Base-by-base conservation (phyloP, 1,140 invertebrate genomes). In the Lerema accius region DNA sequence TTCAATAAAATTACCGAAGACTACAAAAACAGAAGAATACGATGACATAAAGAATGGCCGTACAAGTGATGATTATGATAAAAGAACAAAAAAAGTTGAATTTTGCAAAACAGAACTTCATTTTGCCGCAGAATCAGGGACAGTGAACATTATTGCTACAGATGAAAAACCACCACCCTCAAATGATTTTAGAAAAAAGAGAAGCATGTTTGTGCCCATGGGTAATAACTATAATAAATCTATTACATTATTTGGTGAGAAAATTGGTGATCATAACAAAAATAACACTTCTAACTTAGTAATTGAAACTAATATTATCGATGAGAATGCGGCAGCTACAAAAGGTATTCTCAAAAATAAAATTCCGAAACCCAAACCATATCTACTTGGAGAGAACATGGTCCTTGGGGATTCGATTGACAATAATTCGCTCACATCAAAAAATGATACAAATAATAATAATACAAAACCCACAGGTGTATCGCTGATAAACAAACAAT, bases 71-170 rank as follows among this genome's bases (percentile, higher is more conserved):
- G 84, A 89, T 13, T 74, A 55, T 50, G 88, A 92, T 19, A 87
- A 91, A 65, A 93, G 90, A 88, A 82, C 92, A 10, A 96, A 96
- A 82, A 95, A 94, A 86, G 96, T 97, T 0, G 95, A 95, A 71
- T 97, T 97, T 82, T 95, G 95, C 78, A 96, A 96, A 90, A 96
- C 95, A 0, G 96, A 97, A 89, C 93, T 97, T 13, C 96, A 97
- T 82, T 96, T 97, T 83, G 95, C 95, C 0, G 94, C 95, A n/a
- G 96, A 96, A 75, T 94, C 95, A 0, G 96, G 96, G 0, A 94
- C 94, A 70, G 95, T 97, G 0, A 96, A 96, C 78, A 96, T 97
- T 46, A 95, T 97, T n/a, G 95, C 96, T 82, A 96, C 95, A 0
- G 95, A 96, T 80, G 95, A 95, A 46, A 96, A 96, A 80, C 95